A percentile compares a stretch with the other conserved stretches of the same genome.
phyloP scores from a whole-genome alignment of 2,888 invertebrate species.

The Cartodere bifasciata region DNA sequence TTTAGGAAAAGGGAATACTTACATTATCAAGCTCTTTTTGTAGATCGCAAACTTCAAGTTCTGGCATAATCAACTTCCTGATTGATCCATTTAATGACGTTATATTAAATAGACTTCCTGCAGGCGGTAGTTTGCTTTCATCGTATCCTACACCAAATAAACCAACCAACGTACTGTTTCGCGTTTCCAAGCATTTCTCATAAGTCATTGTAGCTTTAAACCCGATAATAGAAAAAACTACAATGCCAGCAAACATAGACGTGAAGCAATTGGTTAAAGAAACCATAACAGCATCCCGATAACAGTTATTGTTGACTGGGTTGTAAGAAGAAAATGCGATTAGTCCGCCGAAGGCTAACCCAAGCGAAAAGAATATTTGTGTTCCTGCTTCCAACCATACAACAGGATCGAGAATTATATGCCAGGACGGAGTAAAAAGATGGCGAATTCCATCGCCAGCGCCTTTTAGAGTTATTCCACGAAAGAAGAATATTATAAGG shows the following conservation, averaged over 20 bases:
- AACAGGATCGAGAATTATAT: slow-evolving; percentile 79
- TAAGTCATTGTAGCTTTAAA: slow-evolving; percentile 82
- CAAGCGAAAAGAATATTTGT: slow-evolving; percentile 94
- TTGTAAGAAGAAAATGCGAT: slow-evolving; percentile 96
- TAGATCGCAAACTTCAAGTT: slow-evolving; percentile 65
- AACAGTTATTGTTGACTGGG: slow-evolving; percentile 92
- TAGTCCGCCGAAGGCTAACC: slow-evolving; percentile 88
- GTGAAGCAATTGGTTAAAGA: slow-evolving; percentile 89
- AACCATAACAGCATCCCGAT: slow-evolving; percentile 84
- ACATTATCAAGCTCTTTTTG: slow-evolving; percentile 82
- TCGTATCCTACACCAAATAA: slow-evolving; percentile 41
- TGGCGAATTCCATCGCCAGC: slow-evolving; percentile 71
- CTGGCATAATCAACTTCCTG: slow-evolving; percentile 48
- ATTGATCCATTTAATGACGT: slow-evolving; percentile 38
- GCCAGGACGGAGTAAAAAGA: slow-evolving; percentile 88
- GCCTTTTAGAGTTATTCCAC: slow-evolving; percentile 82
- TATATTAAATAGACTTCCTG: slow-evolving; percentile 42
- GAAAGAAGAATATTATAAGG: slow-evolving; percentile 88
- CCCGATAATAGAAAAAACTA: slow-evolving; percentile 91
- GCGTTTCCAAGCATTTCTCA: slow-evolving; percentile 54
- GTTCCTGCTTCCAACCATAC: slow-evolving; percentile 97
- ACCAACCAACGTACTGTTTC: slow-evolving; percentile 47
- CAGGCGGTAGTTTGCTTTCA: slow-evolving; percentile 40
- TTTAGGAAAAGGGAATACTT: too few relatives aligned
- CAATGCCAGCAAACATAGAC: slow-evolving; percentile 93